A percentile compares a stretch with the other conserved stretches of the same genome.
These are phyloP conservation scores for Cephalotes varians DNA, from an alignment of 2,888 invertebrate species.

Conservation along the genomic window DNA sequence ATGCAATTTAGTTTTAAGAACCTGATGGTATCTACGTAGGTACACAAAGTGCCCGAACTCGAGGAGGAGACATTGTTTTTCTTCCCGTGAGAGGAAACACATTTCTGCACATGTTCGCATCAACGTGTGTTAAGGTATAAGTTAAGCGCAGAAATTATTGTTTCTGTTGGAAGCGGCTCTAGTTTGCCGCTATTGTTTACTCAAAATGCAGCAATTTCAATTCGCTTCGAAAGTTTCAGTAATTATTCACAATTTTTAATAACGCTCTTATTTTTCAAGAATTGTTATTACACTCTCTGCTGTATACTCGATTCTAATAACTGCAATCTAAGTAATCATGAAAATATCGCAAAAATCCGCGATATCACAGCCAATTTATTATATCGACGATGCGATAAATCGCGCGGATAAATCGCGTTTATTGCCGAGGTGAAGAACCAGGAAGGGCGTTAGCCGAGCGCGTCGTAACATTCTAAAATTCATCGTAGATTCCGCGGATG, in stretches of 20 bases:
- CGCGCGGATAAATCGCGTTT: slow-evolving; percentile 12
- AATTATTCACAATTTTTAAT: background rate
- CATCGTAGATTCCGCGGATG: slow-evolving; percentile 1
- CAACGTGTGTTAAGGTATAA: slow-evolving; percentile 17
- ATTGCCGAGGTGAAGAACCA: background rate
- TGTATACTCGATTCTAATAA: no score
- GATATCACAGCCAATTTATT: background rate
- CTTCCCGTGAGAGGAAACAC: background rate
- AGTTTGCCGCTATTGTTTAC: slow-evolving; percentile 11
- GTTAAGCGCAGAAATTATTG: slow-evolving; percentile 33
- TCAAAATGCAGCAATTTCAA: background rate
- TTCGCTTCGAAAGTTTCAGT: background rate
- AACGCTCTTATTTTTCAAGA: background rate
- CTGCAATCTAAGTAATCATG: background rate
- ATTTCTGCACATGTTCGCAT: slow-evolving; percentile 13
- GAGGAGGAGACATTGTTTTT: slow-evolving; percentile 46
- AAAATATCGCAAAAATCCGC: background rate
- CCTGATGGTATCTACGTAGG: slow-evolving; percentile 32
- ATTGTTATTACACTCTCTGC: background rate
- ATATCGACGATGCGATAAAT: background rate
- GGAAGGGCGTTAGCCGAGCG: slow-evolving; percentile 8
- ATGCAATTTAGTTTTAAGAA: slow-evolving; percentile 75
- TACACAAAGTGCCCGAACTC: background rate
- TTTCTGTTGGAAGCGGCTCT: background rate
- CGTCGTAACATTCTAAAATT: slow-evolving; percentile 17